Evolutionary conservation across 2,113 vertebrate species (phyloP).

Genomic region (Tetraodon nigroviridis): DNA sequence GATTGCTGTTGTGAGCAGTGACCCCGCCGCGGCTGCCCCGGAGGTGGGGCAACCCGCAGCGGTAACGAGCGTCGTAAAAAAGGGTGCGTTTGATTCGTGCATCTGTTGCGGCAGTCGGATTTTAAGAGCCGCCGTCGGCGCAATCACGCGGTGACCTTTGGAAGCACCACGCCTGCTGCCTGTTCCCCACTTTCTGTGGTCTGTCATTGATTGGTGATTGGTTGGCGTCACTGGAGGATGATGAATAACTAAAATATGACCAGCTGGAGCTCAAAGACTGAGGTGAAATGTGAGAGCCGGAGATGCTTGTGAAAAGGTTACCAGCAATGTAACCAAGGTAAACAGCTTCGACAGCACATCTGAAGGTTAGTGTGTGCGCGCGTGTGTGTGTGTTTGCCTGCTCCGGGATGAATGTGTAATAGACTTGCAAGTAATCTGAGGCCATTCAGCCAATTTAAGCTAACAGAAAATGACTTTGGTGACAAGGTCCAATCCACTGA

Average conservation of each 20-base stretch:
- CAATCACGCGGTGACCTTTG: background rate
- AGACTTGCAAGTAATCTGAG: slow-evolving; percentile 33
- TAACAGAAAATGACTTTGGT: slow-evolving; percentile 52
- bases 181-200: background rate
- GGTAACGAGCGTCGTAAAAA: background rate
- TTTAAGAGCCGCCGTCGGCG: background rate
- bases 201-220: background rate
- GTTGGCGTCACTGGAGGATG: background rate
- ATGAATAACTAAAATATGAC: background rate
- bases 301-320: slow-evolving; percentile 35
- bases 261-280: slow-evolving; percentile 11
- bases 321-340: slow-evolving; percentile 24
- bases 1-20: background rate
- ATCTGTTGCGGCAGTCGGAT: background rate
- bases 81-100: background rate
- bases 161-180: background rate
- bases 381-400: background rate
- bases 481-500: slow-evolving; percentile 34
- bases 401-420: slow-evolving; percentile 20
- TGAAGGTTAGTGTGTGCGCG: slow-evolving; percentile 30
- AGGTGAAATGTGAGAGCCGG: background rate
- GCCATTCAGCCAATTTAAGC: slow-evolving; percentile 34
- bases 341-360: slow-evolving; percentile 41
- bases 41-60: background rate
- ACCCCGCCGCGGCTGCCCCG: background rate